phyloP scores from a whole-genome alignment of 64 coral and sea anemone genomes.

The Astreopora myriophthalma region DNA sequence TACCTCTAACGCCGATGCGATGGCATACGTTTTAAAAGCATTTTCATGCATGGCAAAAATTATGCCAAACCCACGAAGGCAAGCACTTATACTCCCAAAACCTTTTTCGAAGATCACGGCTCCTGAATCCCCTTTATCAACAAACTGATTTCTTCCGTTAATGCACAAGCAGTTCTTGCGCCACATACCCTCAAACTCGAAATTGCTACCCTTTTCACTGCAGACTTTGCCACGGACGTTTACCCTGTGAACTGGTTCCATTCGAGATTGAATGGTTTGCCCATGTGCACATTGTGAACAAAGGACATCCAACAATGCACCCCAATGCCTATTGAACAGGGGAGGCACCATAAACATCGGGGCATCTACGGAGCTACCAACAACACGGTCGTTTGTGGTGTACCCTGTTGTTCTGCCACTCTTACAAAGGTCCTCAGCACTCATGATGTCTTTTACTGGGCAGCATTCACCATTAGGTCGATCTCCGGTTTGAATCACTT shows the following conservation, averaged over 20 bases:
- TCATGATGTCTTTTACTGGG: neutral
- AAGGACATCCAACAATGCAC: neutral
- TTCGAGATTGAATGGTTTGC: neutral
- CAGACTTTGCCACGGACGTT: neutral
- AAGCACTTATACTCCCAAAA: too few relatives aligned
- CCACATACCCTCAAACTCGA: neutral
- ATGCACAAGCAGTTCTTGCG: neutral
- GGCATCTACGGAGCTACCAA: neutral
- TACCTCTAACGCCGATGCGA: neutral
- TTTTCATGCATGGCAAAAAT: neutral
- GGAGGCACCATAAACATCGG: neutral
- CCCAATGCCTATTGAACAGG: neutral
- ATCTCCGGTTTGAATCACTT: neutral
- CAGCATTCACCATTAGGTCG: neutral
- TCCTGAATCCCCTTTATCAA: neutral
- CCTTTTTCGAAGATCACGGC: neutral
- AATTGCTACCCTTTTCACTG: neutral
- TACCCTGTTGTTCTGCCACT: conserved; percentile 15
- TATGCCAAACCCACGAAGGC: neutral
- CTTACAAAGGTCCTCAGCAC: neutral
- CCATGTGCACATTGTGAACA: neutral
- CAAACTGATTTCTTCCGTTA: too few relatives aligned
- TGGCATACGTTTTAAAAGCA: neutral
- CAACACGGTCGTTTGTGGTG: neutral
- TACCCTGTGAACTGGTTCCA: neutral